phyloP scores from a whole-genome alignment of 2,888 invertebrate genomes.

The Netelia inedita region DNA sequence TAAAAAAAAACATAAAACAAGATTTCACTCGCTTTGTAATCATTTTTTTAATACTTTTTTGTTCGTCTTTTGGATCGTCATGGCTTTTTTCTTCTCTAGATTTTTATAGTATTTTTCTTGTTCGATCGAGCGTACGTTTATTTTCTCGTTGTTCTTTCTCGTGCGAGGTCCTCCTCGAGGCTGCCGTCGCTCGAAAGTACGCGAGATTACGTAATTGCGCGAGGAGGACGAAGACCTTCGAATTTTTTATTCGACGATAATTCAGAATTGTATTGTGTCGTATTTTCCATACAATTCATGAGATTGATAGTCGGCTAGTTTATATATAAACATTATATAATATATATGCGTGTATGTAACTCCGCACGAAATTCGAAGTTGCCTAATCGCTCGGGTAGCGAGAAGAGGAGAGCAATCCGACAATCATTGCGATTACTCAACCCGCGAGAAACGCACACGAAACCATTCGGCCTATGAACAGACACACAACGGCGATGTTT shows the following conservation, averaged over 20 bases:
- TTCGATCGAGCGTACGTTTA: constrained; percentile 14
- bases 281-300: background rate
- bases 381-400: constrained; percentile 33
- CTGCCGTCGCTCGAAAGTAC: background rate
- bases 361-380: constrained; percentile 19
- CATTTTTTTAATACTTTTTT: background rate
- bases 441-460: constrained; percentile 27
- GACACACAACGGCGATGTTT: constrained; percentile 38
- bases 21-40: too few relatives aligned
- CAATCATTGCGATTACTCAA: constrained; percentile 59
- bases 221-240: constrained; percentile 4
- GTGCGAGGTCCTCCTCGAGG: background rate
- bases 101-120: background rate
- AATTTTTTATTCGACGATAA: background rate
- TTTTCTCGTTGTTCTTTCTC: constrained; percentile 10
- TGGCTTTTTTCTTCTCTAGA: constrained; percentile 12
- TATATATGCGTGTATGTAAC: background rate
- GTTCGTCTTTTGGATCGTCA: constrained; percentile 7
- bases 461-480: constrained; percentile 1
- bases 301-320: background rate
- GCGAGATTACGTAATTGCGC: constrained; percentile 20
- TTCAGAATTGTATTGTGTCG: background rate
- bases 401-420: constrained; percentile 24
- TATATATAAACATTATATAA: constrained; percentile 1
- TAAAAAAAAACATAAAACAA: too few relatives aligned